phyloP scores from a whole-genome alignment of 2,113 vertebrate genomes.

The Eubucco bourcierii region DNA sequence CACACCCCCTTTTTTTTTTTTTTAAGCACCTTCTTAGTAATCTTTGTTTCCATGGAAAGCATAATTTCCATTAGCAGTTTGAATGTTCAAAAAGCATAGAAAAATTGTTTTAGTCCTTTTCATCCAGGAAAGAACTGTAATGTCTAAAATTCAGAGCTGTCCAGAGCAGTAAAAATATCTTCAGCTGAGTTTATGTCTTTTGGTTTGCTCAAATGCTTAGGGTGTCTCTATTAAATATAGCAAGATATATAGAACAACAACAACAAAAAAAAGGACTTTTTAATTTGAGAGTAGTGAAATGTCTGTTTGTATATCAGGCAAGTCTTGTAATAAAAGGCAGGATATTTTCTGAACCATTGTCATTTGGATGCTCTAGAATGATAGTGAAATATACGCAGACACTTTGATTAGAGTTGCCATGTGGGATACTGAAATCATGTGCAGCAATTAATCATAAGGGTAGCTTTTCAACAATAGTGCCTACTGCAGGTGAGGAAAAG shows the following conservation, averaged over 20 bases:
- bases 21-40: slow-evolving; percentile 31
- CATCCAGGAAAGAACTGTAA: neutral
- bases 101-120: slow-evolving; percentile 46
- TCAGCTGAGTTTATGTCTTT: neutral
- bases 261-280: neutral
- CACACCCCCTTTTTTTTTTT: slow-evolving; percentile 5
- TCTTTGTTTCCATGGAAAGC: slow-evolving; percentile 60
- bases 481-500: neutral
- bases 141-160: slow-evolving; percentile 18
- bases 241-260: neutral
- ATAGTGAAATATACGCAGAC: neutral
- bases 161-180: neutral
- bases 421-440: neutral
- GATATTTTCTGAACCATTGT: slow-evolving; percentile 21
- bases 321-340: slow-evolving; percentile 6
- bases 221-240: neutral
- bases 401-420: neutral
- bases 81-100: slow-evolving; percentile 17
- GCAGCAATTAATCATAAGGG: neutral
- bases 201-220: slow-evolving; percentile 12
- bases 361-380: neutral
- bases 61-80: slow-evolving; percentile 22
- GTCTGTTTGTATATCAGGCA: neutral
- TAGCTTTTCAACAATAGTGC: neutral
- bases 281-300: neutral